These are phyloP conservation scores for Trachurus trachurus DNA, from an alignment of 2,797 vertebrate species.

Conservation along the genomic window DNA sequence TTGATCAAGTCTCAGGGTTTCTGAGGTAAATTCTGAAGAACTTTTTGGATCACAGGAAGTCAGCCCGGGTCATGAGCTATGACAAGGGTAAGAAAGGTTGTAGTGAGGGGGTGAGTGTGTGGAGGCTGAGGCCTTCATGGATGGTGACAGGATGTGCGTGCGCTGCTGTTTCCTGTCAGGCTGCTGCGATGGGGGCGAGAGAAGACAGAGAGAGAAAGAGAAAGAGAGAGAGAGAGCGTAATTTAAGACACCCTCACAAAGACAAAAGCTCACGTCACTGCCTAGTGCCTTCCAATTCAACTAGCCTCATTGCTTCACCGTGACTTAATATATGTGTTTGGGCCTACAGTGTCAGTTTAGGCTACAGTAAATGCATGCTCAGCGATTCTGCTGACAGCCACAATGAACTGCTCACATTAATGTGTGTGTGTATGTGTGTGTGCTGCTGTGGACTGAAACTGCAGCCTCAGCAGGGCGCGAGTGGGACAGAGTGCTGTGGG, in stretches of 20 bases:
- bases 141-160: constrained; percentile 68
- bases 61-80: constrained; percentile 8
- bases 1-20: constrained; percentile 12
- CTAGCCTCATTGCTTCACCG: constrained; percentile 24
- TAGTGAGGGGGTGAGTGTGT: constrained; percentile 21
- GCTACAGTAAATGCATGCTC: constrained; percentile 59
- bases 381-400: constrained; percentile 60
- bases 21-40: constrained; percentile 32
- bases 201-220: constrained; percentile 27
- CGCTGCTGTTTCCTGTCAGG: constrained; percentile 63
- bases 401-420: constrained; percentile 43
- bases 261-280: constrained; percentile 41
- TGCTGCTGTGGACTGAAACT: constrained; percentile 52
- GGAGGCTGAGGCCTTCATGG: constrained; percentile 33
- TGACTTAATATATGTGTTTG: constrained; percentile 26
- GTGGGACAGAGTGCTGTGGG: constrained; percentile 55
- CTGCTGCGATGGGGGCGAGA: constrained; percentile 50
- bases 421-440: constrained; percentile 39
- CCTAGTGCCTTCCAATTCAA: constrained; percentile 25
- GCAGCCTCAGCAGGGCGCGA: constrained; percentile 67
- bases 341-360: constrained; percentile 42
- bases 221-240: too few species aligned
- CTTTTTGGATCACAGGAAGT: neutral
- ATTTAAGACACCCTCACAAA: constrained; percentile 43
- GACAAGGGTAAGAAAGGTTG: constrained; percentile 8